Percentiles rank a stretch among this genome's conserved stretches.
Conservation (phyloP, 2,113 vertebrate species). For the Trematomus loennbergii region DNA sequence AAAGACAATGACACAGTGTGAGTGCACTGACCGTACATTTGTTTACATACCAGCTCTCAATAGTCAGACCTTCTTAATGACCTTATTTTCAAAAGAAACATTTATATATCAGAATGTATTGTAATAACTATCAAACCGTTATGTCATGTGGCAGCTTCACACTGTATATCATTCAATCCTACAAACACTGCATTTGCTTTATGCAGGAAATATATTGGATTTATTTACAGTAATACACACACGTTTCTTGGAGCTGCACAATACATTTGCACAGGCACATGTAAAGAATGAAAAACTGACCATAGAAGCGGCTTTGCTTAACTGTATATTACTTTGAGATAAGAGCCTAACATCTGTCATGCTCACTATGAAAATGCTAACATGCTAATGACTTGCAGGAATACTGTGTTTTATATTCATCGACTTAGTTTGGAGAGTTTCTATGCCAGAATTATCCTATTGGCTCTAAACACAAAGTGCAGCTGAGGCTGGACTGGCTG, state of each 20-base stretch:
- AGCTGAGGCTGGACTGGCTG: too few species aligned
- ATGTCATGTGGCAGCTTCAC: too few species aligned
- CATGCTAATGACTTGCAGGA: not conserved
- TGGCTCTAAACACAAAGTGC: not conserved
- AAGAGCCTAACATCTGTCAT: not conserved
- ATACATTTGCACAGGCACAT: not conserved
- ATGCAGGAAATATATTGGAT: too few species aligned
- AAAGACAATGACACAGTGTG: constrained; percentile 7
- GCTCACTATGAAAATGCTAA: not conserved
- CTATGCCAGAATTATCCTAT: not conserved
- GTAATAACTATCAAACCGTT: too few species aligned
- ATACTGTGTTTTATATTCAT: too few species aligned
- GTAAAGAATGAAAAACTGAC: not conserved
- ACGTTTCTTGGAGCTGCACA: not conserved
- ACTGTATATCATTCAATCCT: too few species aligned
- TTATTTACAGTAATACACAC: too few species aligned
- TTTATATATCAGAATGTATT: too few species aligned
- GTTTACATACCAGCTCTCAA: not conserved
- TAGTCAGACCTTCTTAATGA: not conserved
- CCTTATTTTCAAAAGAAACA: too few species aligned
- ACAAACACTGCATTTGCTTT: too few species aligned
- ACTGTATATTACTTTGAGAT: not conserved
- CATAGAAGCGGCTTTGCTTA: not conserved
- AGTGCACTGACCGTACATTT: not conserved
- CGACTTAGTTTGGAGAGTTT: not conserved